phyloP scores from a whole-genome alignment of 1,140 invertebrate species.

The Homarus americanus region DNA sequence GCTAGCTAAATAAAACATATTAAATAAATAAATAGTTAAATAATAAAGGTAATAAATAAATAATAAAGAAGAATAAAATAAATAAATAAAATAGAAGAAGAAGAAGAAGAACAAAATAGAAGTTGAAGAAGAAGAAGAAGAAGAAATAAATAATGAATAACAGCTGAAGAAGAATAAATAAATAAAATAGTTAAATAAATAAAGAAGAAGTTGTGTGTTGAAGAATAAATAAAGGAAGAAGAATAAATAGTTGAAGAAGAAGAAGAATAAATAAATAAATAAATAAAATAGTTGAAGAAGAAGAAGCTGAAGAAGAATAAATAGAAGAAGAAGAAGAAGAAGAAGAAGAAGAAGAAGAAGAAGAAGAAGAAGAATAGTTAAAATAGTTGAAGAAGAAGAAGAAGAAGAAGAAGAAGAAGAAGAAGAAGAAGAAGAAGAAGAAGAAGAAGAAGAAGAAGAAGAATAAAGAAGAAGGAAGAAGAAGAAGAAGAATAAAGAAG shows the following conservation, averaged over 20 bases:
- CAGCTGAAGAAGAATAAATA: too few species aligned
- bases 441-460: not conserved
- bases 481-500: not conserved
- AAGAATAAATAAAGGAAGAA: not conserved
- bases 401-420: not conserved
- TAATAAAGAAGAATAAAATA: too few species aligned
- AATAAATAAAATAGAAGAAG: too few species aligned
- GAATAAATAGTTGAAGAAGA: not conserved
- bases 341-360: not conserved
- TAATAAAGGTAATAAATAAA: too few species aligned
- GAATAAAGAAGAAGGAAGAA: not conserved
- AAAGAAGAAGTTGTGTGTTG: too few species aligned
- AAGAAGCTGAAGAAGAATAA: not conserved
- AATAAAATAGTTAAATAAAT: too few species aligned
- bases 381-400: not conserved
- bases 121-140: too few species aligned
- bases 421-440: not conserved
- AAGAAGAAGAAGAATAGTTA: not conserved
- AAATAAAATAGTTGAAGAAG: too few species aligned
- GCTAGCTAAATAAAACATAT: too few species aligned
- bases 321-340: not conserved
- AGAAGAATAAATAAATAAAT: not conserved
- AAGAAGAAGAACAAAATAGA: too few species aligned
- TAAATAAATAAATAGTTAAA: too few species aligned
- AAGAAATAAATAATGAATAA: too few species aligned